phyloP scores from a whole-genome alignment of 30 jellyfish, hydroid and myxozoan genomes.

The Nemopilema nomurai region DNA sequence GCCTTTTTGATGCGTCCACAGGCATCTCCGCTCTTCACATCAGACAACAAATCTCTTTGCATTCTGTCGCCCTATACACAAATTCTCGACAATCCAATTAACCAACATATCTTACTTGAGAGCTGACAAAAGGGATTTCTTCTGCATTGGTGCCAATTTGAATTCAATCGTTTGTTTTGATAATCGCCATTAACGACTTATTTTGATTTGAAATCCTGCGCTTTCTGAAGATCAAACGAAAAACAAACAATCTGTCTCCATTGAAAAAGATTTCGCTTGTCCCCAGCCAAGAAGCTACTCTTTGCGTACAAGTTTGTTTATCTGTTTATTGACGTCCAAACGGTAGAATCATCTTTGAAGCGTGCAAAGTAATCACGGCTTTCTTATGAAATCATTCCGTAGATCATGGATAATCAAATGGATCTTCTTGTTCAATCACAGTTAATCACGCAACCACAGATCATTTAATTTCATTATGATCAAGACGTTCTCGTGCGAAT shows the following conservation, averaged over 20 bases:
- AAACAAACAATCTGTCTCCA: not conserved
- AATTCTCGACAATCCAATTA: not conserved
- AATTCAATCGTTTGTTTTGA: not conserved
- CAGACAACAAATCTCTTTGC: not conserved
- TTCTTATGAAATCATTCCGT: too few relatives aligned
- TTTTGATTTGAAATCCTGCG: slow-evolving; percentile 12
- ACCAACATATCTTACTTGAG: not conserved
- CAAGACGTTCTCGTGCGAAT: too few relatives aligned
- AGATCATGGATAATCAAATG: too few relatives aligned
- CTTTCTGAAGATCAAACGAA: not conserved
- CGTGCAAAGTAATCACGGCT: too few relatives aligned
- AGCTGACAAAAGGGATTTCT: not conserved
- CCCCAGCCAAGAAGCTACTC: too few relatives aligned
- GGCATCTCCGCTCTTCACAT: not conserved
- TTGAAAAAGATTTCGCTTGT: not conserved
- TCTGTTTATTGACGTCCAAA: too few relatives aligned
- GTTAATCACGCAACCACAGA: too few relatives aligned
- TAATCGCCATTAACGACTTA: not conserved
- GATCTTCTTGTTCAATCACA: too few relatives aligned
- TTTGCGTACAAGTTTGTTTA: too few relatives aligned
- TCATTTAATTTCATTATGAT: too few relatives aligned
- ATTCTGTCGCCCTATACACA: not conserved
- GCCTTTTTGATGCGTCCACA: not conserved
- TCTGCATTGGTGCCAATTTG: not conserved
- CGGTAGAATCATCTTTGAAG: too few relatives aligned